Conservation (phyloP, 2,888 invertebrate genomes). For the Acanthoscelides obtectus region DNA sequence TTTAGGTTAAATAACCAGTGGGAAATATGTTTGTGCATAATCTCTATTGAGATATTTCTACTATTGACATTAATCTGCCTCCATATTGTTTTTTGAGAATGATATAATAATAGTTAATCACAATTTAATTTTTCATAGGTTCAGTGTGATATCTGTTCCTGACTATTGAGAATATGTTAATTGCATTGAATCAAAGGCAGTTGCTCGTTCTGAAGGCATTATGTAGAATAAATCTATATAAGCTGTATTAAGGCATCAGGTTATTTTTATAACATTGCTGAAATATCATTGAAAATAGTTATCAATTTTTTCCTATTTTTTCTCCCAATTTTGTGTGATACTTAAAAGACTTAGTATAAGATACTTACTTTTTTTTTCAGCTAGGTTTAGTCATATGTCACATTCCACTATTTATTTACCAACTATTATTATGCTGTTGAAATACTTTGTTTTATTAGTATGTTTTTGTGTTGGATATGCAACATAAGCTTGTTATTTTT, state of each 20-base stretch:
- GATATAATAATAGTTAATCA: no score
- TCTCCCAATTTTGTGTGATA: neutral
- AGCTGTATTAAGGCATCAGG: neutral
- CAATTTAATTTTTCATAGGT: no score
- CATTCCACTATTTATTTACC: neutral
- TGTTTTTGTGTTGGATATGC: neutral
- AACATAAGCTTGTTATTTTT: neutral
- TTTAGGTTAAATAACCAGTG: no score
- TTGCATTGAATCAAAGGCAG: neutral
- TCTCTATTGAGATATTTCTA: no score
- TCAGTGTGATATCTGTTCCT: neutral
- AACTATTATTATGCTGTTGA: neutral
- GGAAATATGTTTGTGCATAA: no score
- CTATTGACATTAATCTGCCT: no score
- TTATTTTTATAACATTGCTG: neutral
- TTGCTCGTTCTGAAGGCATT: neutral
- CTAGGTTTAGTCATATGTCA: neutral
- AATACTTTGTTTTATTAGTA: neutral
- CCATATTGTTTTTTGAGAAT: no score
- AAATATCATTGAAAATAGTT: neutral
- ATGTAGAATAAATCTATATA: neutral
- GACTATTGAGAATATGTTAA: neutral
- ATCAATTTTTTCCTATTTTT: neutral
- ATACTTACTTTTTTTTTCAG: neutral
- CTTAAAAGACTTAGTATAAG: neutral